Base-by-base conservation (phyloP, 2,797 vertebrate species). In the Meriones psammophilus region DNA sequence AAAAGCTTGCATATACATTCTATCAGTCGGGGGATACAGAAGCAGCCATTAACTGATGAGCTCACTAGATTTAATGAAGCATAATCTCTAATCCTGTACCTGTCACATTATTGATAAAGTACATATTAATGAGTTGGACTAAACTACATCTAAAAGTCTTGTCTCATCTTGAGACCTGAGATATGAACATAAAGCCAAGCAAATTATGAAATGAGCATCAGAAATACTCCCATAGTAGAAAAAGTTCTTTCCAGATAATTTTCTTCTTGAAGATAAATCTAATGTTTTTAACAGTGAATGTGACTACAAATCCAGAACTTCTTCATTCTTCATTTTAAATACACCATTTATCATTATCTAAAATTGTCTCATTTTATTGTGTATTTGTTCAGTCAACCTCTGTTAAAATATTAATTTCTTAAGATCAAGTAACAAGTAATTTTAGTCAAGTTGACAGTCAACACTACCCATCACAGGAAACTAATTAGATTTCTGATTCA, bases 31-130 rank as follows among this genome's bases (percentile, higher is more conserved):
- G 33, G 46, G 14, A 83, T 54, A 66, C 36, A 92, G 42, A 85
- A 80, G 64, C 54, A 87, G 46, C 15, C 62, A 86, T 33, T 90
- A 80, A 83, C 33, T 71, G 24, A 42, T 77, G 9, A 88, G 30
- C 93, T 90, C 26, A 92, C 88, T n/a, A 84, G 33, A 88, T 74
- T 95, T 92, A 64, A 96, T 33, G 91, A 95, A 81, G 8, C 17
- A 0, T 5, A 92, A 77, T 77, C 15, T 91, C 74, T 77, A 95
- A 79, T 90, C 14, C 62, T 13, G 66, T 33, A 88, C 30, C 0
- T 86, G 33, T 12, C 56, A n/a, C 1, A 96, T 58, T 83, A 94
- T 42, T 60, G 13, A 71, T 85, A 84, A 62, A 71, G 42, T 62
- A 92, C 46, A 46, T 56, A 66, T 85, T 89, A 93, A 71, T 24